Conservation (phyloP, 2,113 vertebrate species). For the Laticauda colubrina region DNA sequence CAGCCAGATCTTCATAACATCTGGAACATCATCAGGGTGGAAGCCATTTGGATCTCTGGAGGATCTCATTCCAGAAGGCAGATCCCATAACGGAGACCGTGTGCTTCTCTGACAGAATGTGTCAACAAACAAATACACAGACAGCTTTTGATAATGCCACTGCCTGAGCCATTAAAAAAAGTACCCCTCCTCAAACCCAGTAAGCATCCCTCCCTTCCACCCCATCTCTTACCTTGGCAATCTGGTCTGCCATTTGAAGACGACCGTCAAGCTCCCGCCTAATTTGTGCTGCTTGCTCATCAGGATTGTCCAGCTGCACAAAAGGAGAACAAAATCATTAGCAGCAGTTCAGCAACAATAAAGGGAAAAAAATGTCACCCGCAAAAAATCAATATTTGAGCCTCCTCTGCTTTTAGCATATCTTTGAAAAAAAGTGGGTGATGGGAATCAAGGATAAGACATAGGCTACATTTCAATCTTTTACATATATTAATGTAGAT, state of each 20-base stretch:
- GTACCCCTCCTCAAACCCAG: background rate
- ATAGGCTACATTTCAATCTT: background rate
- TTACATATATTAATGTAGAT: background rate
- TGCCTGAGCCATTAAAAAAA: background rate
- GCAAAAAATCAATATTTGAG: background rate
- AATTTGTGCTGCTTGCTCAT: constrained; percentile 98
- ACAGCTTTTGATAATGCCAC: background rate
- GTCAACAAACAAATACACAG: background rate
- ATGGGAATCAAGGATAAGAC: background rate
- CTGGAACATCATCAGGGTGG: background rate
- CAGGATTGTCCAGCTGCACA: constrained; percentile 92
- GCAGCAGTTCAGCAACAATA: background rate
- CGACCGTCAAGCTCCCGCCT: constrained; percentile 93
- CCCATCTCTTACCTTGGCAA: constrained; percentile 84
- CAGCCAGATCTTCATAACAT: background rate
- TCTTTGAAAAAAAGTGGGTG: background rate
- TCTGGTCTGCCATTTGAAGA: constrained; percentile 98
- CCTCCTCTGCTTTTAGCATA: background rate
- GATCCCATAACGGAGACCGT: background rate
- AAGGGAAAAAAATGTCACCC: background rate
- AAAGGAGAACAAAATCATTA: constrained; percentile 52
- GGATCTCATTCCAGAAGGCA: background rate
- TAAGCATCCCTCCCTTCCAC: background rate
- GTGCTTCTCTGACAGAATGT: background rate
- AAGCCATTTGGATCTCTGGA: background rate